These are phyloP conservation scores for Pogonomyrmex barbatus DNA, from an alignment of 1,140 invertebrate genomes.

Conservation along the genomic window DNA sequence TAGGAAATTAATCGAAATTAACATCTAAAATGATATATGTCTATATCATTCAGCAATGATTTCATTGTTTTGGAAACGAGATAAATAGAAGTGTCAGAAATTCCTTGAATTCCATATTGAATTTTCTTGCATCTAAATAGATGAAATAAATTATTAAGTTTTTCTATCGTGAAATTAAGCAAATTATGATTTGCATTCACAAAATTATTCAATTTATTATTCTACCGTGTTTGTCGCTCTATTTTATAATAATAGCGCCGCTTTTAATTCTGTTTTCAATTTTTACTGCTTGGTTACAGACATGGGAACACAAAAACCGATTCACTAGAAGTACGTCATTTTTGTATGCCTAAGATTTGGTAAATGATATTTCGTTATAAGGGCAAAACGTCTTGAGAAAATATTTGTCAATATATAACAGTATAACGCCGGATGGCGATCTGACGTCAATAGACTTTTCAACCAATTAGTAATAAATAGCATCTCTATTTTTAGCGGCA, in stretches of 20 bases:
- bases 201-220: conserved; percentile 33
- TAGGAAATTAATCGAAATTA: conserved; percentile 15
- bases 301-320: conserved; percentile 34
- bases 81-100: conserved; percentile 4
- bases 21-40: conserved; percentile 12
- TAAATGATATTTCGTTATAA: conserved; percentile 50
- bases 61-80: neutral
- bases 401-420: conserved; percentile 59
- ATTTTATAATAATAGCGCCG: neutral
- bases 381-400: conserved; percentile 54
- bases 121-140: neutral
- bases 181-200: conserved; percentile 10
- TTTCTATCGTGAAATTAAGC: conserved; percentile 3
- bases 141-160: neutral
- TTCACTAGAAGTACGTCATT: conserved; percentile 57
- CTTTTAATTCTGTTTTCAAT: conserved; percentile 7
- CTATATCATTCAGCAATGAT: conserved; percentile 16
- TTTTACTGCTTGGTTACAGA: conserved; percentile 16
- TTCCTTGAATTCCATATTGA: conserved; percentile 10
- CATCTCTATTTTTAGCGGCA: conserved; percentile 45
- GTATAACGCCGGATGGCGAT: conserved; percentile 60
- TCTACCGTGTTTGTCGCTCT: conserved; percentile 26
- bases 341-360: conserved; percentile 47
- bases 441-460: conserved; percentile 59
- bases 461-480: conserved; percentile 49